Percentiles rank a stretch among this genome's conserved stretches.
phyloP scores from a whole-genome alignment of 2,888 invertebrate genomes.

The Linhomoeus sp. region DNA sequence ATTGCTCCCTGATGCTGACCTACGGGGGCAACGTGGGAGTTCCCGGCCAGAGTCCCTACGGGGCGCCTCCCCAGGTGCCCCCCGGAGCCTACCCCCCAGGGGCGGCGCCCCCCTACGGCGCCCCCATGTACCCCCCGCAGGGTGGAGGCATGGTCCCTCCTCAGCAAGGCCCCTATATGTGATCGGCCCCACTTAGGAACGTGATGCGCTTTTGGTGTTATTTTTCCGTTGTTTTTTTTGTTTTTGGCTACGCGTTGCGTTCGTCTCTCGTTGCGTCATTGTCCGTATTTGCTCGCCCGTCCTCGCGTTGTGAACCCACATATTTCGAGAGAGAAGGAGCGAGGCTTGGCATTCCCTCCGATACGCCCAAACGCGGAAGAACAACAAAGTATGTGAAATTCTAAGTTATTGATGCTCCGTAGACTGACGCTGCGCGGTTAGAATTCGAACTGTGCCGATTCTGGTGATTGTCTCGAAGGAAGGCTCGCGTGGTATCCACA shows the following conservation, averaged over 20 bases:
- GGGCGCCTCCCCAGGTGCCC: constrained; percentile 7
- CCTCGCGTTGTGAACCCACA: too few relatives aligned
- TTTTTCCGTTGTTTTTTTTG: neutral
- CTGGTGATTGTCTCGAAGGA: too few relatives aligned
- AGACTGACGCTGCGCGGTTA: too few relatives aligned
- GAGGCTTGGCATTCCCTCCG: too few relatives aligned
- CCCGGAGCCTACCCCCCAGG: constrained; percentile 6
- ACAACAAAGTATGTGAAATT: too few relatives aligned
- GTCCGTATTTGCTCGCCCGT: too few relatives aligned
- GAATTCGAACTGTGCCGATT: too few relatives aligned
- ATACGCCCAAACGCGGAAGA: too few relatives aligned
- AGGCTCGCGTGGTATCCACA: too few relatives aligned
- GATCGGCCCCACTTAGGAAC: neutral
- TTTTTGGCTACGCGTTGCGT: neutral
- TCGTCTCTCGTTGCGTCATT: neutral
- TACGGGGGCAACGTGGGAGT: constrained; percentile 73
- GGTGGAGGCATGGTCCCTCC: neutral
- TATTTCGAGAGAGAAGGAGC: too few relatives aligned
- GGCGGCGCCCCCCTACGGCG: neutral
- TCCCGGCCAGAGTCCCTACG: constrained; percentile 13
- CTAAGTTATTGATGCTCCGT: too few relatives aligned
- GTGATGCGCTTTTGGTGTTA: neutral
- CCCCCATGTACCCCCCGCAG: neutral
- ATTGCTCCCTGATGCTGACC: too few relatives aligned
- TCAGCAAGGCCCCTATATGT: neutral